Base-by-base conservation (phyloP, 2,797 vertebrate genomes). In the Setipinna tenuifilis region DNA sequence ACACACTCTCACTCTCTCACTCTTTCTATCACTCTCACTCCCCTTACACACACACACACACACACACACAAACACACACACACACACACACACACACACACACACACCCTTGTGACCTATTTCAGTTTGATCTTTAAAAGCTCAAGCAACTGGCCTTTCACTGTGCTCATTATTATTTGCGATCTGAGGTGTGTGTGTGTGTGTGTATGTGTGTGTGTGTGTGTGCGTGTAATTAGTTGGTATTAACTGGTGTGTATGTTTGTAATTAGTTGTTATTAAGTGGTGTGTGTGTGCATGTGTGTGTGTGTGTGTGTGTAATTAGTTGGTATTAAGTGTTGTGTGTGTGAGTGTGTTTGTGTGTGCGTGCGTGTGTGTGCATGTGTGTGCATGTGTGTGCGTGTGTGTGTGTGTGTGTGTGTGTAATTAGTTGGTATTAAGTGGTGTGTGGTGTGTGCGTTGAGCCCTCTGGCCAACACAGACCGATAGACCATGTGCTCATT, bases 251-350 rank as follows among this genome's bases (percentile, higher is more conserved):
- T 5, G 35, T 41, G 35, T 41, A 5, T 41, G 35, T n/a, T 6
- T 62, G 61, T 65, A 65, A 65, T 65, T 65, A 65, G 61, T 23
- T 25, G 23, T n/a, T 25, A 65, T 65, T 65, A 62, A 62, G 25
- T 57, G 28, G 81, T 83, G 62, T 75, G 44, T 83, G 83, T 71
- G 83, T 84, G 83, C 54, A 21, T 78, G 83, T 84, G 46, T 84
- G 46, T 57, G 44, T 41, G 16, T 5, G 21, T 25, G 14, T 1
- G n/a, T n/a, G n/a, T 62, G 61, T 65, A 65, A 65, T 65, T 65
- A 65, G 61, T 23, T 25, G 23, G 61, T 25, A 65, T 65, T 65
- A 62, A 62, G 25, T 57, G 25, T 25, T 25, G 44, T 61, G 23
- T 35, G 6, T 59, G 28, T 75, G 46, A 68, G 44, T 23, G 46